Evolutionary conservation across 2,888 invertebrate genomes (phyloP), one percentile per base, ranked within the genome.

Genomic region (Miltochrista miniata): DNA sequence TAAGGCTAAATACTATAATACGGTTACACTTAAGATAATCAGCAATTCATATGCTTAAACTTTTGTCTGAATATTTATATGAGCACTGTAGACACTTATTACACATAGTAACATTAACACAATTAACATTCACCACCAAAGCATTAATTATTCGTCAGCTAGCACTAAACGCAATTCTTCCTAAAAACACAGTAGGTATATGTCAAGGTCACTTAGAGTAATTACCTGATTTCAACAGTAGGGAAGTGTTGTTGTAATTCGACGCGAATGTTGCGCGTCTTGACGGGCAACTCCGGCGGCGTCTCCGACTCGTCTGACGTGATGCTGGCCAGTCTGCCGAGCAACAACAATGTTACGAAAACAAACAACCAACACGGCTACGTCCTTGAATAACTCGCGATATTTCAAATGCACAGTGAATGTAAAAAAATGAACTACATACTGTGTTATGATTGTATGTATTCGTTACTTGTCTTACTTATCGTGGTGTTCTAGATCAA

Each of bases 271-370:
- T 83, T 85, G 57, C 88, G 87, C 18, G 91, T 92, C 86, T 94
- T 93, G 47, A 89, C 93, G 40, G 94, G 94, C 77, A 94, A 81
- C 70, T 93, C 93, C n/a, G 94, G 94, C 68, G 94, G 94, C 55
- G 89, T 84, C 76, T 89, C 90, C 64, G 79, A 78, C 68, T 87
- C 90, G 75, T 89, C 87, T 65, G 90, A 87, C 51, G 90, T 86
- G 67, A 90, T 86, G 72, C 88, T 87, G 59, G 89, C 86, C 75
- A 90, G 71, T 64, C 86, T 86, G 58, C 68, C 54, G 60, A 41
- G 49, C 54, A 50, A 56, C 34, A 36, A 54, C 45, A 43, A 31
- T 37, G 49, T 66, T 64, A 73, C 64, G 51, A 62, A 62, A 64
- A 59, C 46, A 52, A 49, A 54, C 56, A 53, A 56, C 35, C 37